Evolutionary conservation across 2,797 vertebrate genomes (phyloP).

Genomic region (Clarias pachynema): DNA sequence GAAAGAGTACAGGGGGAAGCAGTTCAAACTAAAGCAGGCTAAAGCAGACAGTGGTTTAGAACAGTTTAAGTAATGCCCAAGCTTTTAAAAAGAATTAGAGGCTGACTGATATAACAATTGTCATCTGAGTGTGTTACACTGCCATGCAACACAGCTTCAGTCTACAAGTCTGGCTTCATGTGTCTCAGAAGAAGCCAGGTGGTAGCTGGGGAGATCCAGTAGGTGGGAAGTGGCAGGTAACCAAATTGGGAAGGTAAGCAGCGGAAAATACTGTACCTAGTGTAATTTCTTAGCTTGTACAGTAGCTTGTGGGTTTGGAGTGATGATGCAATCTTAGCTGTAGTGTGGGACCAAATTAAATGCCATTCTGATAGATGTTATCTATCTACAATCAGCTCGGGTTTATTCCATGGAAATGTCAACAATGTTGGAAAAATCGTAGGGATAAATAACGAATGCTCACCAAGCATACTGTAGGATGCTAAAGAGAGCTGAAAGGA

Average conservation of each 20-base stretch:
- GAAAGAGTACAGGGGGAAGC: conserved; percentile 53
- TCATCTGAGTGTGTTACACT: neutral
- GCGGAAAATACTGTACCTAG: neutral
- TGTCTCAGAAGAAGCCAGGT: neutral
- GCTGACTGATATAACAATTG: neutral
- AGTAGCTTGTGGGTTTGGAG: neutral
- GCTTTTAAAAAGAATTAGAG: neutral
- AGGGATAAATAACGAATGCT: neutral
- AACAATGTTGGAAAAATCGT: neutral
- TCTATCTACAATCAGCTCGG: neutral
- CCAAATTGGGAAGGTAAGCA: neutral
- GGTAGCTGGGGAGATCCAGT: neutral
- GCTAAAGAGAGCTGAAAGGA: neutral
- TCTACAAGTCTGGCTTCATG: neutral
- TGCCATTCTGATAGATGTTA: neutral
- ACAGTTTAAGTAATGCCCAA: neutral
- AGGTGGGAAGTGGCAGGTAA: too few species aligned
- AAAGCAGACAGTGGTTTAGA: conserved; percentile 39
- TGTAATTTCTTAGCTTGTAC: neutral
- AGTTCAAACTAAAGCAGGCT: conserved; percentile 54
- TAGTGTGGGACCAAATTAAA: neutral
- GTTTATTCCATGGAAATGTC: neutral
- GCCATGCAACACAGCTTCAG: neutral
- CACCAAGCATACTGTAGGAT: neutral
- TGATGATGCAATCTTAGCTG: neutral